Evolutionary conservation across 2,113 vertebrate genomes (phyloP).

Genomic region (Pogona vitticeps): DNA sequence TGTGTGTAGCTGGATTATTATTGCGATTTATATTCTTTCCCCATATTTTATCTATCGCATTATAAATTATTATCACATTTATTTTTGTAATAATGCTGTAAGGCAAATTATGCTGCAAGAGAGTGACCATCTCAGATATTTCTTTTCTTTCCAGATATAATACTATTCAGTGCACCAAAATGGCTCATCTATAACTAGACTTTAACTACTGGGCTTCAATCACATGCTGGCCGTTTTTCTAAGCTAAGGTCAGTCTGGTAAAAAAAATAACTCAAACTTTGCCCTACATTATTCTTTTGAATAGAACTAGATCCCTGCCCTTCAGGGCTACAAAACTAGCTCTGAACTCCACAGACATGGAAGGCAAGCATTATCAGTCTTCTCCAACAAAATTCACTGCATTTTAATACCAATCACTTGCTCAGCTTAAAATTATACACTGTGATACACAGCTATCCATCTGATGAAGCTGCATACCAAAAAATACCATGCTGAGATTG

Average conservation of each 20-base stretch:
- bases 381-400: slow-evolving; percentile 27
- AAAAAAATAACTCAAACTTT: not conserved
- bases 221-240: not conserved
- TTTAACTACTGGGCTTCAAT: not conserved
- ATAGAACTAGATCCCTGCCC: not conserved
- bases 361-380: slow-evolving; percentile 6
- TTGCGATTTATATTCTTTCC: not conserved
- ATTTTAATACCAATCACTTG: slow-evolving; percentile 42
- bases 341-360: slow-evolving; percentile 32
- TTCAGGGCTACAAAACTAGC: slow-evolving; percentile 8
- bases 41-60: not conserved
- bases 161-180: not conserved
- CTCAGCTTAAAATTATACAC: slow-evolving; percentile 38
- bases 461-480: slow-evolving; percentile 20
- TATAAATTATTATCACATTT: not conserved
- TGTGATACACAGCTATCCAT: slow-evolving; percentile 1
- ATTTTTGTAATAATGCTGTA: not conserved
- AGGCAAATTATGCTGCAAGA: not conserved
- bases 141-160: too few relatives aligned
- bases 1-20: not conserved
- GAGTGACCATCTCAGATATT: not conserved
- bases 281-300: not conserved
- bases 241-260: not conserved
- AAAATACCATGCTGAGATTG: slow-evolving; percentile 32
- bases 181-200: not conserved